A percentile compares a stretch with the other conserved stretches of the same genome.
phyloP scores from a whole-genome alignment of 2,888 invertebrate species.

The Epinotia bilunana region DNA sequence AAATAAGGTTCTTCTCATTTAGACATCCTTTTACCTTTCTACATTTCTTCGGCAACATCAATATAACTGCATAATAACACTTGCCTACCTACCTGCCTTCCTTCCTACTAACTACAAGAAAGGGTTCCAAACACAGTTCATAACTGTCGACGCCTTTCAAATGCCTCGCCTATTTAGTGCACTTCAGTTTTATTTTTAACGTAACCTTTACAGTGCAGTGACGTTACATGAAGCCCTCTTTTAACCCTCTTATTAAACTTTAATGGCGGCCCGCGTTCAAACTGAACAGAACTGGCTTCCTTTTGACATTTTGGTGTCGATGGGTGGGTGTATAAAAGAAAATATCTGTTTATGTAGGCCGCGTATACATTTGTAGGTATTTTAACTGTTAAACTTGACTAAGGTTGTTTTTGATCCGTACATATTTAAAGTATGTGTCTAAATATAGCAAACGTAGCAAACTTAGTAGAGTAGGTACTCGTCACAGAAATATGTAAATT shows the following conservation, averaged over 20 bases:
- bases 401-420: too few species aligned
- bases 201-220: conserved; percentile 54
- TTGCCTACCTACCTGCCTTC: not conserved
- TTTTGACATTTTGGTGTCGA: conserved; percentile 29
- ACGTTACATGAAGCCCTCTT: conserved; percentile 55
- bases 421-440: too few species aligned
- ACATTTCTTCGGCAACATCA: not conserved
- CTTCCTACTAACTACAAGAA: not conserved
- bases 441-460: too few species aligned
- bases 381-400: not conserved
- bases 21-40: not conserved
- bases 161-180: conserved; percentile 45
- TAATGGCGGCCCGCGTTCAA: conserved; percentile 50
- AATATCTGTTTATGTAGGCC: not conserved
- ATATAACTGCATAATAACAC: not conserved
- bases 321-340: conserved; percentile 11
- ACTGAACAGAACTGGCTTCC: conserved; percentile 10
- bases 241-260: conserved; percentile 64
- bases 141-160: conserved; percentile 21
- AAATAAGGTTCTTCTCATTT: not conserved
- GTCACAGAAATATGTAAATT: too few species aligned
- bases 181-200: conserved; percentile 57
- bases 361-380: too few species aligned
- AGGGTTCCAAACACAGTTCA: conserved; percentile 41
- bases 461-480: too few species aligned